Base-by-base conservation (phyloP, 2,888 invertebrate species). In the Exocentrus adspersus region DNA sequence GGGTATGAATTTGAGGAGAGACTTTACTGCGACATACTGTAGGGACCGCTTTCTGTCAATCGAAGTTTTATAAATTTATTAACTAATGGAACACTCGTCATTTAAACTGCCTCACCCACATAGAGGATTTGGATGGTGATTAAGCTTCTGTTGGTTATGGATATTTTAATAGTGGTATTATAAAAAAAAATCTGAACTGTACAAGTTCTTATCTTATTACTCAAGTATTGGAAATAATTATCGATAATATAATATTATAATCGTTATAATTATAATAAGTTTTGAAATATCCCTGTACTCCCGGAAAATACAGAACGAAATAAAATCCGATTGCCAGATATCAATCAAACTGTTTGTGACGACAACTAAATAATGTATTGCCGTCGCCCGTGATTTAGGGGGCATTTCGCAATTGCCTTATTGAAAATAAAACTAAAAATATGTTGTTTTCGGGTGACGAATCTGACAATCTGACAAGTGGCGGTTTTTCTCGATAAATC, bases 391-490 rank as follows among this genome's bases (percentile, higher is more conserved):
- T 54, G 54, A 54, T 54, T 43, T 54, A 61, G 45, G 43, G 72
- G 65, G 69, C 75, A 75, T 75, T 75, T 74, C 70, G 71, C 71
- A 71, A 78, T 77, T 77, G 75, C 76, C 74, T 77, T 74, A 75
- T 76, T 73, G 75, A 75, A 77, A 77, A 75, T 77, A 77, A 77
- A 78, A 77, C 72, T 69, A 75, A 74, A 75, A 76, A 75, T 76
- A 76, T 74, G 74, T 73, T 72, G 71, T 70, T 68, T 69, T 66
- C 70, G 32, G 59, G 67, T 70, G 74, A 73, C 73, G 72, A 71
- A 72, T 64, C 42, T 50, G 60, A 41, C 56, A 71, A 72, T 64
- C 42, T 50, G 60, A 41, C 56, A 61, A 16, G 43, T 42, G 48
- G 10, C 19, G 24, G 30, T 63, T 28, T 48, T 37, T 12, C 37